Percentiles rank a stretch among this genome's conserved stretches.
Evolutionary conservation across 1,140 invertebrate species (phyloP).

Genomic region (Caerostris darwini): DNA sequence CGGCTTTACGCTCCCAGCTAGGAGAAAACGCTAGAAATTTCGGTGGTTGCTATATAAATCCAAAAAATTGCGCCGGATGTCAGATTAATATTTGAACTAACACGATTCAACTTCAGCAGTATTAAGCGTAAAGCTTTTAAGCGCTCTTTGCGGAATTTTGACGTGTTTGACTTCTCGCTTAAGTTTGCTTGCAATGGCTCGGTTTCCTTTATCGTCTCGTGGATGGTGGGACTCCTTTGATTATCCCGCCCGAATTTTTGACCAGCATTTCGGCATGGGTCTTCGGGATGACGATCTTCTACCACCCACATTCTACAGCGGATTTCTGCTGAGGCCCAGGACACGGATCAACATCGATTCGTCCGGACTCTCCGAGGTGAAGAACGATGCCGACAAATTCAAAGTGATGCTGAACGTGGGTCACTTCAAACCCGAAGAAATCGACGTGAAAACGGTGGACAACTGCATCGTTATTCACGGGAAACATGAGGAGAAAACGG

Average conservation of each 20-base stretch:
- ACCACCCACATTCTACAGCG: slow-evolving; percentile 58
- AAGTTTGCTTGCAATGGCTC: not conserved
- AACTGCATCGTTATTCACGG: slow-evolving; percentile 81
- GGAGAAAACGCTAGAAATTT: too few species aligned
- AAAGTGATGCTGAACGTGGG: slow-evolving; percentile 51
- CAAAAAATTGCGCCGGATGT: too few species aligned
- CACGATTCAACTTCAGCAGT: too few species aligned
- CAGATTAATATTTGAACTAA: too few species aligned
- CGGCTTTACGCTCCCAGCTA: too few species aligned
- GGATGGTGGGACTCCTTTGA: slow-evolving; percentile 72
- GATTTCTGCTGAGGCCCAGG: slow-evolving; percentile 76
- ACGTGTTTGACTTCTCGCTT: too few species aligned
- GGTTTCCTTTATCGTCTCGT: not conserved
- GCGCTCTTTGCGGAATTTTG: too few species aligned
- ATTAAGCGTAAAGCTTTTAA: too few species aligned
- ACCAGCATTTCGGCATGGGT: slow-evolving; percentile 79
- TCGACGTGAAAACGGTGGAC: slow-evolving; percentile 80
- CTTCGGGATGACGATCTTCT: slow-evolving; percentile 78
- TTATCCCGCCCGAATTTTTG: slow-evolving; percentile 77
- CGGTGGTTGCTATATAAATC: too few species aligned
- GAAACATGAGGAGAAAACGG: slow-evolving; percentile 80
- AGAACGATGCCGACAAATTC: not conserved
- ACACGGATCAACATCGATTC: slow-evolving; percentile 22
- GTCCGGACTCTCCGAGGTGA: slow-evolving; percentile 12
- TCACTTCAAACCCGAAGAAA: slow-evolving; percentile 39